phyloP scores from a whole-genome alignment of 2,113 vertebrate species.

The Eubucco bourcierii region DNA sequence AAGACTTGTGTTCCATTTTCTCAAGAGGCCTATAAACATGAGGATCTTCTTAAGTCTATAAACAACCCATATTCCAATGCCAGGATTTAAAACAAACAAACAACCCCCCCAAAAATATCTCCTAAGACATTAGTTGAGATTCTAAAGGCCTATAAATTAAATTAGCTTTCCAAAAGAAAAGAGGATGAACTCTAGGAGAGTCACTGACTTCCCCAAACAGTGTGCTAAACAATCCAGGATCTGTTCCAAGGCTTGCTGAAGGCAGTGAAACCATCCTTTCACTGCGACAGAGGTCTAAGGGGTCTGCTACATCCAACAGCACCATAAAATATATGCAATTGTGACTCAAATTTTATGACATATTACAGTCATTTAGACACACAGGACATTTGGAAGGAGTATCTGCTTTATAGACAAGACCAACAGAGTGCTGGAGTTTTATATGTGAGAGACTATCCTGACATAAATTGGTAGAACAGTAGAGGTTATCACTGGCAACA shows the following conservation, averaged over 20 bases:
- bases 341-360: background rate
- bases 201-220: background rate
- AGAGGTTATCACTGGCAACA: background rate
- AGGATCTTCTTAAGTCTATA: background rate
- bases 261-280: background rate
- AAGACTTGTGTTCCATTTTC: constrained; percentile 26
- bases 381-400: background rate
- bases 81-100: constrained; percentile 6
- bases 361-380: background rate
- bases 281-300: background rate
- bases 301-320: background rate
- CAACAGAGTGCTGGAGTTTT: background rate
- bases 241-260: background rate
- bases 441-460: background rate
- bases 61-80: background rate
- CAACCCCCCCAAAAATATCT: background rate
- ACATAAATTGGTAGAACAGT: background rate
- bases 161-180: background rate
- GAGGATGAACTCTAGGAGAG: background rate
- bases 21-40: background rate
- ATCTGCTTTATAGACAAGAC: background rate
- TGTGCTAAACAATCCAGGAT: background rate
- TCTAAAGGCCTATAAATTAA: background rate
- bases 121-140: background rate
- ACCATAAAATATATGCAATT: background rate